Evolutionary conservation across 1,140 invertebrate species (phyloP).

Genomic region (Heliconius nattereri): DNA sequence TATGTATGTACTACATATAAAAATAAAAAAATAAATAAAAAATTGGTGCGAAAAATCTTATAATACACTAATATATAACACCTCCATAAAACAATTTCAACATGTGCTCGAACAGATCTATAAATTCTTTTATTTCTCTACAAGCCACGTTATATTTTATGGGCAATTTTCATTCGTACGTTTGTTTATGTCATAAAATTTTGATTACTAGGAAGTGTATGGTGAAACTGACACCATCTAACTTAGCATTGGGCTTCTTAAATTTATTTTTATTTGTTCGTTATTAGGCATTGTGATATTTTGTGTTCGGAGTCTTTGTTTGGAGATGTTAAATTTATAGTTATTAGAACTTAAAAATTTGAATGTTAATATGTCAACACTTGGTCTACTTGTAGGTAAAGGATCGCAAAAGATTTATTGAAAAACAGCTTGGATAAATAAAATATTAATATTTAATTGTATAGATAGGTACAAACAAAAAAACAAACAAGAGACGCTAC

Average conservation of each 20-base stretch:
- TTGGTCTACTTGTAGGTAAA: neutral
- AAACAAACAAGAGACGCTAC: too few species aligned
- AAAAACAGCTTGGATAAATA: too few species aligned
- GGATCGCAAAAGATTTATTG: too few species aligned
- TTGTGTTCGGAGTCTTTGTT: neutral
- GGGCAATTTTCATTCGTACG: constrained; percentile 42
- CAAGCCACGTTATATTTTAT: constrained; percentile 50
- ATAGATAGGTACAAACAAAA: too few species aligned
- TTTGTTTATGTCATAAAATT: constrained; percentile 49
- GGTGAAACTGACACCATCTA: constrained; percentile 16
- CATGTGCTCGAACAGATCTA: constrained; percentile 55
- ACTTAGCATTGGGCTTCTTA: constrained; percentile 2
- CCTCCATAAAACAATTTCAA: constrained; percentile 43
- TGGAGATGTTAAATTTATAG: neutral
- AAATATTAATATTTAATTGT: too few species aligned
- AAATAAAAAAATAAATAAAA: neutral
- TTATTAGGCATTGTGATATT: neutral
- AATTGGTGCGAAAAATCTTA: neutral
- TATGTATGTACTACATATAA: neutral
- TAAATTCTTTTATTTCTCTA: constrained; percentile 52
- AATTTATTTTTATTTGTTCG: constrained; percentile 6
- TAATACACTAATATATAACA: neutral
- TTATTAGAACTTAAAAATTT: neutral
- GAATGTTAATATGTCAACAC: too few species aligned
- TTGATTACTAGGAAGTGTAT: constrained; percentile 44